Evolutionary conservation across 2,113 vertebrate species (phyloP), one percentile per base, ranked within the genome.

Genomic region (Enhydra lutris): DNA sequence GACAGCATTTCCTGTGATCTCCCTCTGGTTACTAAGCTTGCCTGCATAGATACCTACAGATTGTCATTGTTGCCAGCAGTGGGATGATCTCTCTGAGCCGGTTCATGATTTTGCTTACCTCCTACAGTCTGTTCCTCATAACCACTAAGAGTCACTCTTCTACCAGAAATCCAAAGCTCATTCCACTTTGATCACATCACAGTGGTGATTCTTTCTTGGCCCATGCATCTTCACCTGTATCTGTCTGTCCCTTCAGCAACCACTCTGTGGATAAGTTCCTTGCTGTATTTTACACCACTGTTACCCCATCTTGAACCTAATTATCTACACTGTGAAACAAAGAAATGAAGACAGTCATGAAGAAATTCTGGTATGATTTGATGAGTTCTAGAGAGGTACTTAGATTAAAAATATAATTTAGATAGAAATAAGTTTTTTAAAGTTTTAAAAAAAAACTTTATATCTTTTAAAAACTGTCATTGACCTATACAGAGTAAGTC

Each of bases 1-100:
- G 65, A 95, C 39, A 86, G 76, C 50, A 67, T 87, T 86, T 97
- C 91, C 61, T 97, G 91, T 45, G 96, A 94, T 23, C 91, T 94
- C 26, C 91, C 91, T 59, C 67, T 91, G 23, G 59, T 96, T 29
- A 42, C 78, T 65, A 88, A 91, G 29, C 91, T 96, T 81, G 88
- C 82, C 42, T 91, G 82, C 52, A 20, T 29, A 65, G 94, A 83
- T 34, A 94, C 57, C 0, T 83, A 21, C 81, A 96, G 50, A 42
- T 76, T 11, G 39, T 76, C 57, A 86, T 69, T 45, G 50, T 87
- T 74, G 57, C 74, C 39, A 85, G 86, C 34, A 91, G 80, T 76
- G 91, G 91, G 1, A 26, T 81, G 47, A 67, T 87, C 13, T 93
- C 91, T 39, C 24, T 94, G 57, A 74, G 81, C 73, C 82, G 47